phyloP scores from a whole-genome alignment of 2,113 vertebrate genomes.

The Heterochromis multidens region DNA sequence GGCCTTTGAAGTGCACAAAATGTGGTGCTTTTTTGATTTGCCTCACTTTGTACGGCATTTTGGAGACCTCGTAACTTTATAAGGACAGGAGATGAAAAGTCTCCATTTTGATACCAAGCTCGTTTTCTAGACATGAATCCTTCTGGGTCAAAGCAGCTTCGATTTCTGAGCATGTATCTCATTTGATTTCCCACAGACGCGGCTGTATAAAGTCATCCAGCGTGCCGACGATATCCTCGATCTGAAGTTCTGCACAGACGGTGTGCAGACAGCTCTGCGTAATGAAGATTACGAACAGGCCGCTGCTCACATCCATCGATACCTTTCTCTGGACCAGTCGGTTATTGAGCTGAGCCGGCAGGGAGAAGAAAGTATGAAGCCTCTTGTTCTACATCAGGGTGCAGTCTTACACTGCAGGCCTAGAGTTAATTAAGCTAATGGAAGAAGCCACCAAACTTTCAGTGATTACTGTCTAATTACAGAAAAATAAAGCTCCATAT shows the following conservation, averaged over 20 bases:
- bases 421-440: background rate
- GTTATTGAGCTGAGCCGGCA: conserved; percentile 97
- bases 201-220: conserved; percentile 98
- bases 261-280: conserved; percentile 90
- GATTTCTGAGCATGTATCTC: background rate
- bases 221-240: conserved; percentile 96
- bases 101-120: background rate
- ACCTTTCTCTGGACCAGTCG: conserved; percentile 94
- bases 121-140: background rate
- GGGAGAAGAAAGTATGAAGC: conserved; percentile 87
- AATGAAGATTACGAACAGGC: conserved; percentile 96
- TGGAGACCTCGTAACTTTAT: background rate
- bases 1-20: background rate
- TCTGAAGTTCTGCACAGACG: conserved; percentile 97
- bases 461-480: background rate
- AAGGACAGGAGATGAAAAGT: background rate
- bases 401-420: background rate
- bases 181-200: conserved; percentile 76
- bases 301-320: conserved; percentile 95
- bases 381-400: background rate
- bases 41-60: background rate
- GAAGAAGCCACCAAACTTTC: background rate
- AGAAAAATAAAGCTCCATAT: background rate
- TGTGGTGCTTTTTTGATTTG: background rate
- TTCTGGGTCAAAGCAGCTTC: background rate